phyloP scores from a whole-genome alignment of 1,140 invertebrate species.

The Caerostris extrusa region DNA sequence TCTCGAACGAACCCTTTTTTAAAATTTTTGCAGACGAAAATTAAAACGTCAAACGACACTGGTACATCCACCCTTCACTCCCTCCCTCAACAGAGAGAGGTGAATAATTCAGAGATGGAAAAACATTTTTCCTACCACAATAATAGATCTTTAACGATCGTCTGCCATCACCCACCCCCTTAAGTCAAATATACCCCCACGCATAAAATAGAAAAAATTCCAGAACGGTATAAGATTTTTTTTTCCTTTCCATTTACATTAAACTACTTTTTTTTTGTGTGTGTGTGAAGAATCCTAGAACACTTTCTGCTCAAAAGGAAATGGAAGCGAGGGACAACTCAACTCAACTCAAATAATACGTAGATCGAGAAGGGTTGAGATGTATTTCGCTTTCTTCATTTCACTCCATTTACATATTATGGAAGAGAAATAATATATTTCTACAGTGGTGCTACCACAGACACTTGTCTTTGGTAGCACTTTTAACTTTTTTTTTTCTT shows the following conservation, averaged over 20 bases:
- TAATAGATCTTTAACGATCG: conserved; percentile 34
- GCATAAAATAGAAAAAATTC: not conserved
- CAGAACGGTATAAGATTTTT: not conserved
- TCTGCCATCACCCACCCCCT: not conserved
- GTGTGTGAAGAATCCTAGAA: not conserved
- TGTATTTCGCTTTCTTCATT: conserved; percentile 21
- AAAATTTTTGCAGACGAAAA: conserved; percentile 17
- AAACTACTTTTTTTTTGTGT: conserved; percentile 17
- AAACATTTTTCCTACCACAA: not conserved
- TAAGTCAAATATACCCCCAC: not conserved
- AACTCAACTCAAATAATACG: conserved; percentile 26
- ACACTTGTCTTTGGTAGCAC: conserved; percentile 4
- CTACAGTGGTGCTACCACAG: not conserved
- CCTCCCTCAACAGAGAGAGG: not conserved
- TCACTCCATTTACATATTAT: conserved; percentile 33
- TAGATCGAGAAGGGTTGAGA: conserved; percentile 29
- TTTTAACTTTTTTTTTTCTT: not conserved
- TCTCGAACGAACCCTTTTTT: not conserved
- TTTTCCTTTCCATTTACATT: not conserved
- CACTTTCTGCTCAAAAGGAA: conserved; percentile 7
- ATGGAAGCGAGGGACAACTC: not conserved
- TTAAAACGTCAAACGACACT: conserved; percentile 35
- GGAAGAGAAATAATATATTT: conserved; percentile 6
- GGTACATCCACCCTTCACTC: not conserved
- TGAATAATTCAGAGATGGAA: conserved; percentile 29